Evolutionary conservation across 2,797 vertebrate species (phyloP).

Genomic region (Pipistrellus nathusii): DNA sequence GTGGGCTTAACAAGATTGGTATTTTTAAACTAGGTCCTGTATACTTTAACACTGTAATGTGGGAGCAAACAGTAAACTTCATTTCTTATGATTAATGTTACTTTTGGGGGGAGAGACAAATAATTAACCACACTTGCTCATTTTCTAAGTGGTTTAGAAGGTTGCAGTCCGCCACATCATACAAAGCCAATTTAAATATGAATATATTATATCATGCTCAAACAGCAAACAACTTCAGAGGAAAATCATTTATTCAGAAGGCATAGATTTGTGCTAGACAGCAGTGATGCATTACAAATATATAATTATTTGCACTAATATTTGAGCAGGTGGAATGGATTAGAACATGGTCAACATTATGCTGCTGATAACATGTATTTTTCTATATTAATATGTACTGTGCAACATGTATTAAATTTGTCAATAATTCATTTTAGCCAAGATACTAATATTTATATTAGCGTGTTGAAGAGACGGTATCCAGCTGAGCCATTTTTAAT

Average conservation of each 20-base stretch:
- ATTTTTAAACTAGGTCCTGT: conserved; percentile 25
- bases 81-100: conserved; percentile 66
- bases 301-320: conserved; percentile 93
- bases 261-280: conserved; percentile 86
- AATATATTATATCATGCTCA: conserved; percentile 85
- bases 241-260: conserved; percentile 88
- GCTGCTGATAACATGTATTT: conserved; percentile 95
- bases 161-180: conserved; percentile 83
- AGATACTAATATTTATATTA: conserved; percentile 90
- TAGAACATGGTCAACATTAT: conserved; percentile 98
- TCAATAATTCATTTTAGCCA: conserved; percentile 90
- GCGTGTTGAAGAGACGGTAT: conserved; percentile 86
- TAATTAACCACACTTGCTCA: conserved; percentile 85
- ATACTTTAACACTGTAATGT: conserved; percentile 55
- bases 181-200: conserved; percentile 89
- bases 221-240: conserved; percentile 87
- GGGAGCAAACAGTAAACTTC: conserved; percentile 25
- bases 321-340: conserved; percentile 99
- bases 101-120: conserved; percentile 75
- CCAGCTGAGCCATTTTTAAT: conserved; percentile 84
- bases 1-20: conserved; percentile 53
- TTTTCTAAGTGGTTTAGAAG: conserved; percentile 86
- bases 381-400: conserved; percentile 91
- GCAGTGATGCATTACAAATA: conserved; percentile 91
- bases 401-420: conserved; percentile 91